phyloP scores from a whole-genome alignment of 1,140 invertebrate species.

The Drosophila melanogaster region Release_6_plus_ISO1_MT NT_033779.5:8114001-8114500 shows the following conservation, averaged over 20 bases:
- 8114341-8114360: slow-evolving; percentile 17
- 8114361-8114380: slow-evolving; percentile 32
- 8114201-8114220: slow-evolving; percentile 24
- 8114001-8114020: slow-evolving; percentile 50
- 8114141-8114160: slow-evolving; percentile 42
- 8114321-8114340: slow-evolving; percentile 38
- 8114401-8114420: slow-evolving; percentile 55
- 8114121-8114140: slow-evolving; percentile 49
- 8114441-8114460: slow-evolving; percentile 64
- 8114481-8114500: slow-evolving; percentile 59
- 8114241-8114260: slow-evolving; percentile 18
- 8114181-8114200: slow-evolving; percentile 45
- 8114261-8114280: slow-evolving; percentile 58
- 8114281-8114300: slow-evolving; percentile 53
- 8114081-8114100: slow-evolving; percentile 13
- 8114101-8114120: slow-evolving; percentile 27
- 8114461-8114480: slow-evolving; percentile 66
- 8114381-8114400: slow-evolving; percentile 47
- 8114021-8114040: slow-evolving; percentile 53
- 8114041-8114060: slow-evolving; percentile 72
- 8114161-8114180: slow-evolving; percentile 33
- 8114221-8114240: slow-evolving; percentile 20
- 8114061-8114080: slow-evolving; percentile 40
- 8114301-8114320: slow-evolving; percentile 2
- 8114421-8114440: slow-evolving; percentile 64